Conservation (phyloP, 2,797 vertebrate genomes). For the Brotula barbata region DNA sequence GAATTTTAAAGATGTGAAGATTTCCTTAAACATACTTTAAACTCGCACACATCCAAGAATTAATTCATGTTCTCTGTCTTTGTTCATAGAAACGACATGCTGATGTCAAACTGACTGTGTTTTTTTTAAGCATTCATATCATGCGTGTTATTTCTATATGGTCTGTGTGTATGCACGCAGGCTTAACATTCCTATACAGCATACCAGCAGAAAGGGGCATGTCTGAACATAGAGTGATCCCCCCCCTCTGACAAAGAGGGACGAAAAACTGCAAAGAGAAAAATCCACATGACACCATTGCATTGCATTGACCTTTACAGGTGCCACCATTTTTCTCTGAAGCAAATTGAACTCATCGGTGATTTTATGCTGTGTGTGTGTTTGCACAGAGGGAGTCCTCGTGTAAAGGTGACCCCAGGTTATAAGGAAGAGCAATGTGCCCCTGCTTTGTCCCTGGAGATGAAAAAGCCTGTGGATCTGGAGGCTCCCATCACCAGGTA, state of each 20-base stretch:
- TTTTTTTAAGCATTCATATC: background rate
- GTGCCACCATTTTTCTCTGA: background rate
- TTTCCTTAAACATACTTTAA: too few species aligned
- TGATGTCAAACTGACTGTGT: too few species aligned
- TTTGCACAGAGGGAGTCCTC: constrained; percentile 86
- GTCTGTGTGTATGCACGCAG: constrained; percentile 6
- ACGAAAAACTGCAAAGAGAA: background rate
- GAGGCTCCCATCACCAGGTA: constrained; percentile 96
- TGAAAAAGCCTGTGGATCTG: constrained; percentile 94
- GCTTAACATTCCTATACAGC: constrained; percentile 52
- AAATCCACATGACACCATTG: too few species aligned
- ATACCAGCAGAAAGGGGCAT: constrained; percentile 42
- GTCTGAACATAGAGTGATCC: constrained; percentile 22
- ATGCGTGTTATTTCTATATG: background rate
- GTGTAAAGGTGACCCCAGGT: constrained; percentile 88
- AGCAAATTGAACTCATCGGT: background rate
- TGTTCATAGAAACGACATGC: too few species aligned
- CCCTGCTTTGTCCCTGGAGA: constrained; percentile 90
- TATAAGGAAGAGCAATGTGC: constrained; percentile 97
- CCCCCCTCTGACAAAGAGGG: background rate
- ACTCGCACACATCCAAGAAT: too few species aligned
- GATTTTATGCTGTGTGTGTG: constrained; percentile 25
- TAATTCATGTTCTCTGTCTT: too few species aligned
- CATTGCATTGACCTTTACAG: background rate
- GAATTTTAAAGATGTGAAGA: too few species aligned